Percentiles rank a stretch among this genome's conserved stretches.
phyloP scores from a whole-genome alignment of 2,888 invertebrate genomes.

The Epinotia nisella region DNA sequence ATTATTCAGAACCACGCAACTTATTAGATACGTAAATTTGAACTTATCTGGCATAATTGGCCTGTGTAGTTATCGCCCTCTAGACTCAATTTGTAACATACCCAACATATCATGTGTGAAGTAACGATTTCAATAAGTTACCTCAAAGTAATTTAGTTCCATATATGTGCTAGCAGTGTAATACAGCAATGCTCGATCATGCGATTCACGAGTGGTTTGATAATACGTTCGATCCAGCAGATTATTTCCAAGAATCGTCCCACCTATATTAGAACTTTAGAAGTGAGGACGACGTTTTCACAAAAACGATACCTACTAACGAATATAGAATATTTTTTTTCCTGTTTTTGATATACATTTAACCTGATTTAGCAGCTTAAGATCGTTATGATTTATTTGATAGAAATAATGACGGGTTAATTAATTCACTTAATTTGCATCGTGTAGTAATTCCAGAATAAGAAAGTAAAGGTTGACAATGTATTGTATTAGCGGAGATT shows the following conservation, averaged over 20 bases:
- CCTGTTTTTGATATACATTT: no score
- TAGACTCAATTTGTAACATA: constrained; percentile 19
- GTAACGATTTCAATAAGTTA: constrained; percentile 17
- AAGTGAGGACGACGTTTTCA: neutral
- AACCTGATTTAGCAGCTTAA: no score
- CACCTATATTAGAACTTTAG: neutral
- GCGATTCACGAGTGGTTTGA: constrained; percentile 12
- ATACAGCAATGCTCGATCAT: constrained; percentile 15
- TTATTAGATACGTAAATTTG: neutral
- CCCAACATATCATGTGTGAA: constrained; percentile 27
- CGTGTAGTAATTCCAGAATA: no score
- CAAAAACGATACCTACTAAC: neutral
- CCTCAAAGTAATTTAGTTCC: constrained; percentile 24
- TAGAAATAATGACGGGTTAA: no score
- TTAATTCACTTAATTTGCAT: no score
- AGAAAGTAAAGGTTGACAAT: no score
- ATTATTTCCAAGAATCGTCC: constrained; percentile 1
- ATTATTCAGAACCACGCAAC: constrained; percentile 17
- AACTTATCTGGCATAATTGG: constrained; percentile 13
- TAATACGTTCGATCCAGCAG: neutral
- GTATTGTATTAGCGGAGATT: no score
- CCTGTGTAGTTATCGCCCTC: constrained; percentile 15
- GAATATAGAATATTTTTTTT: no score
- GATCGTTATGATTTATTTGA: no score
- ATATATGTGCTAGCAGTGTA: constrained; percentile 12